Evolutionary conservation across 2,888 invertebrate genomes (phyloP), one percentile per base, ranked within the genome.

Genomic region (Euzetes globulus): DNA sequence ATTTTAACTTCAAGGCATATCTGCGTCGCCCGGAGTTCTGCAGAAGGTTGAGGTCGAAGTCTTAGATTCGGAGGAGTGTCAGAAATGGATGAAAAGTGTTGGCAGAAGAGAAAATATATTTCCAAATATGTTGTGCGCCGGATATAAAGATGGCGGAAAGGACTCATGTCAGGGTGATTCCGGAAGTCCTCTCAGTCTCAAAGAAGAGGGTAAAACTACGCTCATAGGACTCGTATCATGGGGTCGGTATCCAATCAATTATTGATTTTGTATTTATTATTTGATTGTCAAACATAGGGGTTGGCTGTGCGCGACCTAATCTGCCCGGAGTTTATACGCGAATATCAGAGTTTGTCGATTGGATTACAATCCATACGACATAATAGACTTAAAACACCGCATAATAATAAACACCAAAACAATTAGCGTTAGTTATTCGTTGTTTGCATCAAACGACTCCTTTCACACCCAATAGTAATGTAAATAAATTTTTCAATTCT

Each of bases 41-140:
- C 85, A 85, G 79, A 85, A 85, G 79, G 85, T 85, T 0, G 84
- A 84, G 74, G 85, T 85, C 13, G 83, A 86, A 73, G 86, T 94
- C 19, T 90, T 94, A 65, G 90, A 92, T 0, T 93, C 94, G 80
- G 91, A 92, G 80, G 87, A 92, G 76, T 94, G 94, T 80, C 94
- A 94, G 84, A 87, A 91, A 71, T 94, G 94, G 94, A 94, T 94
- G 83, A 85, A 92, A 71, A 91, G 92, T 0, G 94, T 94, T 0
- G 94, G 94, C 0, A 84, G 94, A 47, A 84, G 92, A 72, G 94
- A 95, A 82, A 91, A 90, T n/a, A 94, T 94, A 77, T 93, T 94
- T 79, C 92, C 94, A 79, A 79, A 78, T 71, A 94, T 94, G 1
- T 84, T 94, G 0, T 94, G 94, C 81, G 94, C 94, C 0, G 94